These are phyloP conservation scores for Nesometra sesokonis DNA, from an alignment of 35 echinoderm and acorn worm genomes.

Conservation along the genomic window DNA sequence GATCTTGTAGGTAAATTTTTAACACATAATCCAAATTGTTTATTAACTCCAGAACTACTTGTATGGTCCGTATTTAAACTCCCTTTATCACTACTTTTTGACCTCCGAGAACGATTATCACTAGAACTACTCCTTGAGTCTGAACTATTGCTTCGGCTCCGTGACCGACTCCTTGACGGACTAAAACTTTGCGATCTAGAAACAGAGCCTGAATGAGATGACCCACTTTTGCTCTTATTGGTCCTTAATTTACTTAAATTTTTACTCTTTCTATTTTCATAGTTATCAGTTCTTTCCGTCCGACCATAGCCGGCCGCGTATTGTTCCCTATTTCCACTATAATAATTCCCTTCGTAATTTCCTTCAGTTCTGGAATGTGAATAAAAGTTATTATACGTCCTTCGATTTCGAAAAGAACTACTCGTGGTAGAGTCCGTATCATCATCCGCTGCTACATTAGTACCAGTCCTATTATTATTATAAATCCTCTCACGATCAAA, in stretches of 20 bases:
- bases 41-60: conserved; percentile 55
- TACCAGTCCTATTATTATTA: not conserved
- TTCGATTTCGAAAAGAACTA: not conserved
- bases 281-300: not conserved
- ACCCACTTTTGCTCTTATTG: not conserved
- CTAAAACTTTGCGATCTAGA: conserved; percentile 70
- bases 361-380: conserved; percentile 51
- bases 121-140: conserved; percentile 90
- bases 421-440: not conserved
- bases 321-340: not conserved
- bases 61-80: conserved; percentile 92
- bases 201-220: conserved; percentile 57
- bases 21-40: conserved; percentile 85
- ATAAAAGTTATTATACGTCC: conserved; percentile 43
- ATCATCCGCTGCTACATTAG: not conserved
- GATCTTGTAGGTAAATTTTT: conserved; percentile 96
- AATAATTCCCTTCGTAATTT: not conserved
- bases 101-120: conserved; percentile 70
- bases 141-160: conserved; percentile 64
- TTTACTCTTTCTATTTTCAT: not conserved
- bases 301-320: not conserved
- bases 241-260: not conserved
- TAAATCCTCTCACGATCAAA: not conserved
- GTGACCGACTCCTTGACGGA: conserved; percentile 53
- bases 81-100: conserved; percentile 59